phyloP scores from a whole-genome alignment of 2,113 vertebrate genomes.

The Malurus cyaneus region DNA sequence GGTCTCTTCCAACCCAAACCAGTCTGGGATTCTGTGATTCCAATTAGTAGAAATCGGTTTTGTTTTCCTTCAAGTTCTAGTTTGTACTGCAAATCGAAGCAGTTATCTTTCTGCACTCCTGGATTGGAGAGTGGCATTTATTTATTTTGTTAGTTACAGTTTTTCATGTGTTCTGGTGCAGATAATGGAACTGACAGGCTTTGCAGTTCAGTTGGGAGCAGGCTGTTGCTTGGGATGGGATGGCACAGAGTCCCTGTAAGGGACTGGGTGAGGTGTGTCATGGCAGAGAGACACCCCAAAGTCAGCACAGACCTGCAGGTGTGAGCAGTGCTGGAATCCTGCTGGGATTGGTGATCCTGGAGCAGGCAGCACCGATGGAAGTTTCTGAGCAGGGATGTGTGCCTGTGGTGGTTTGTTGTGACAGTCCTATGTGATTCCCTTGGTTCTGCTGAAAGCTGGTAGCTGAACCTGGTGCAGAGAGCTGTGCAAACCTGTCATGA shows the following conservation, averaged over 20 bases:
- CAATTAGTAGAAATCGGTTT: background rate
- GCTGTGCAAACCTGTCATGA: background rate
- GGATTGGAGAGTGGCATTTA: background rate
- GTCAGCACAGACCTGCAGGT: background rate
- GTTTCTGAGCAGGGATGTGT: background rate
- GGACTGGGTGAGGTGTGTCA: background rate
- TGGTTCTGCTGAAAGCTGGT: background rate
- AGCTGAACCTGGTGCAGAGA: background rate
- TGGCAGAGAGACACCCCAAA: background rate
- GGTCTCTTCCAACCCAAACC: background rate
- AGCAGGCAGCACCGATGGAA: rapidly evolving
- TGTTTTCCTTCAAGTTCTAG: background rate
- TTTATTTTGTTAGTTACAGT: background rate
- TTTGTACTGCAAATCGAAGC: background rate
- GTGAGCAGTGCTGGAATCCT: background rate
- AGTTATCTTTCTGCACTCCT: background rate
- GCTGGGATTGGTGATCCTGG: background rate
- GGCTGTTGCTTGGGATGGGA: background rate
- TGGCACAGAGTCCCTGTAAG: background rate
- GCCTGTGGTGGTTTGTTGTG: background rate
- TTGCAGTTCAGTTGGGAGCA: background rate
- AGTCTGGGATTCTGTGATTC: background rate
- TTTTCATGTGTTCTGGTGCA: background rate
- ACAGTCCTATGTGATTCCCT: rapidly evolving
- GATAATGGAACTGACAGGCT: background rate